Conservation (phyloP, 1,140 invertebrate species). For the Pomacea maculata region DNA sequence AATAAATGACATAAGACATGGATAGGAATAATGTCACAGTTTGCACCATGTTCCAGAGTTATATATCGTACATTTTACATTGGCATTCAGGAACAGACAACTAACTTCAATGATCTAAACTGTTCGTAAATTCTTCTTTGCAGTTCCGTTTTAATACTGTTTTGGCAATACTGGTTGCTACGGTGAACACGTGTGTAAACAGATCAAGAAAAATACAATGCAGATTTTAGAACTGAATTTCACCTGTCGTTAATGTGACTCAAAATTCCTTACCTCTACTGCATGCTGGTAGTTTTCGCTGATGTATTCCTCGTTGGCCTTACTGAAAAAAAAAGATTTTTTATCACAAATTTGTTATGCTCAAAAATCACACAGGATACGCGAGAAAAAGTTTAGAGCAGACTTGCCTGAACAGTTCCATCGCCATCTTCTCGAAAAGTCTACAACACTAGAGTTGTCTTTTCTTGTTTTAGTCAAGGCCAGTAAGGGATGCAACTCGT, state of each 20-base stretch:
- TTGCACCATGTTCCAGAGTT: no score
- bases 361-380: neutral
- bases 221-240: no score
- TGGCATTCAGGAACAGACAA: neutral
- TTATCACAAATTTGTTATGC: neutral
- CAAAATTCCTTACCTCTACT: slow-evolving; percentile 42
- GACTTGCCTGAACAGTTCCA: slow-evolving; percentile 40
- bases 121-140: neutral
- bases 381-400: neutral
- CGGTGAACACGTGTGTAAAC: no score
- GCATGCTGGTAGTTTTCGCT: slow-evolving; percentile 57
- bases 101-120: neutral
- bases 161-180: neutral
- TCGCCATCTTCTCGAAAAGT: slow-evolving; percentile 35
- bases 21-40: no score
- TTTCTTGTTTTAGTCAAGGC: neutral
- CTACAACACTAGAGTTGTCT: neutral
- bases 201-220: no score
- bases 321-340: slow-evolving; percentile 35
- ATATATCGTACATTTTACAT: no score
- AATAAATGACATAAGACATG: no score
- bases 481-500: no score
- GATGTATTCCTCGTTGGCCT: slow-evolving; percentile 58
- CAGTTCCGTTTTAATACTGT: neutral
- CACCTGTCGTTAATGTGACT: no score